phyloP scores from a whole-genome alignment of 1,140 invertebrate genomes.

The Eurosta solidaginis region DNA sequence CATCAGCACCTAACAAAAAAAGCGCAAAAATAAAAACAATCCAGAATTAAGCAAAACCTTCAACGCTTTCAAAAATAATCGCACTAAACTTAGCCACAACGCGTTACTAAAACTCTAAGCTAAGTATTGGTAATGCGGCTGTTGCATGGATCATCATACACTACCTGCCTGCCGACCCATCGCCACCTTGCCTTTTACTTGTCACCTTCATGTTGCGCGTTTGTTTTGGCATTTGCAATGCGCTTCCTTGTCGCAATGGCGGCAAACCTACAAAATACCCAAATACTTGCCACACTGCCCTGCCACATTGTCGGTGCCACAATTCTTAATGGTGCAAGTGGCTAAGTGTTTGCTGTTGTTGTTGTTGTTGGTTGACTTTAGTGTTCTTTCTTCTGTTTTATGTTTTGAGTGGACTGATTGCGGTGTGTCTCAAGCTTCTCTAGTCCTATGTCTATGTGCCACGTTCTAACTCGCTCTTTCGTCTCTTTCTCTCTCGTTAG shows the following conservation, averaged over 20 bases:
- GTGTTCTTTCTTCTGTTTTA: too few relatives aligned
- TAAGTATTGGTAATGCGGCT: background rate
- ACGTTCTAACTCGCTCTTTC: background rate
- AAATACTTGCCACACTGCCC: background rate
- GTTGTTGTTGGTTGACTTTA: too few relatives aligned
- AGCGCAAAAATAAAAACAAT: background rate
- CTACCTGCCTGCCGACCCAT: too few relatives aligned
- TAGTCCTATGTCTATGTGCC: too few relatives aligned
- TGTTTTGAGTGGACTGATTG: too few relatives aligned
- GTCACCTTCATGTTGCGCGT: slow-evolving; percentile 22
- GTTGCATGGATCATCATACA: too few relatives aligned
- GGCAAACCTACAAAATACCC: background rate
- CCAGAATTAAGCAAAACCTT: background rate
- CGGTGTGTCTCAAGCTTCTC: too few relatives aligned
- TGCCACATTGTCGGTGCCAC: background rate
- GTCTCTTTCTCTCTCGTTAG: background rate
- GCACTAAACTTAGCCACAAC: background rate
- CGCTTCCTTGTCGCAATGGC: slow-evolving; percentile 20
- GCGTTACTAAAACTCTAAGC: background rate
- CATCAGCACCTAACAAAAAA: background rate
- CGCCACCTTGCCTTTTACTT: background rate
- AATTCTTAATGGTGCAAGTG: background rate
- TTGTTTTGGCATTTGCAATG: slow-evolving; percentile 14
- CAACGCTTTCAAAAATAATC: background rate
- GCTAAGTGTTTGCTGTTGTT: background rate